A percentile compares a stretch with the other conserved stretches of the same genome.
Conservation (phyloP, 2,113 vertebrate species). For the Macheiramphus alcinus region DNA sequence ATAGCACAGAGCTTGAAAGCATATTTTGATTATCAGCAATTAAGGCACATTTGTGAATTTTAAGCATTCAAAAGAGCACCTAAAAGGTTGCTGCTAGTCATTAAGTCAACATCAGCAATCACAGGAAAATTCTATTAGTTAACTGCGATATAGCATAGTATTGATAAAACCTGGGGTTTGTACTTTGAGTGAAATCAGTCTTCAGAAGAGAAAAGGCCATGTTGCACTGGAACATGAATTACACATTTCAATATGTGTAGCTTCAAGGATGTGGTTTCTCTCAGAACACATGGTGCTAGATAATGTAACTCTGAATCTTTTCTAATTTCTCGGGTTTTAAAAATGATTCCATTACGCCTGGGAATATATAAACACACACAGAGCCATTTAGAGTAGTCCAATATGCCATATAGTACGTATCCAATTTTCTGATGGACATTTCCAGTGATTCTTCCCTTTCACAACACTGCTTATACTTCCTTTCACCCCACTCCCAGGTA, state of each 20-base stretch:
- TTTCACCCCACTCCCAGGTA: neutral
- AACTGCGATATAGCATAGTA: neutral
- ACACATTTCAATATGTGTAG: neutral
- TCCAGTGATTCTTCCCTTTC: neutral
- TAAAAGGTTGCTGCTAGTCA: neutral
- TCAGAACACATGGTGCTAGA: neutral
- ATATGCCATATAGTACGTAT: neutral
- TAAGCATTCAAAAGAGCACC: neutral
- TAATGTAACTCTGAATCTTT: neutral
- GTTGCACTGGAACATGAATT: neutral
- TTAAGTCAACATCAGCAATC: neutral
- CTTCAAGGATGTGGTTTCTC: neutral
- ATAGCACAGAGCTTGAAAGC: neutral
- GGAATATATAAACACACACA: neutral
- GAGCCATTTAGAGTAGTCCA: neutral
- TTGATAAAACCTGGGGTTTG: neutral
- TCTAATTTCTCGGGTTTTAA: fast-evolving
- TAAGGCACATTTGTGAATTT: neutral
- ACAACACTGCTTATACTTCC: neutral
- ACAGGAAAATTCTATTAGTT: neutral
- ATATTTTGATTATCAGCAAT: neutral
- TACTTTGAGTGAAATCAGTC: neutral
- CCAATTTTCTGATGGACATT: neutral
- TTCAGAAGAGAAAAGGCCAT: neutral
- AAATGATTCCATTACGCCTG: neutral